Evolutionary conservation across 2,113 vertebrate genomes (phyloP), one percentile per base, ranked within the genome.

Genomic region (Pungitius pungitius): DNA sequence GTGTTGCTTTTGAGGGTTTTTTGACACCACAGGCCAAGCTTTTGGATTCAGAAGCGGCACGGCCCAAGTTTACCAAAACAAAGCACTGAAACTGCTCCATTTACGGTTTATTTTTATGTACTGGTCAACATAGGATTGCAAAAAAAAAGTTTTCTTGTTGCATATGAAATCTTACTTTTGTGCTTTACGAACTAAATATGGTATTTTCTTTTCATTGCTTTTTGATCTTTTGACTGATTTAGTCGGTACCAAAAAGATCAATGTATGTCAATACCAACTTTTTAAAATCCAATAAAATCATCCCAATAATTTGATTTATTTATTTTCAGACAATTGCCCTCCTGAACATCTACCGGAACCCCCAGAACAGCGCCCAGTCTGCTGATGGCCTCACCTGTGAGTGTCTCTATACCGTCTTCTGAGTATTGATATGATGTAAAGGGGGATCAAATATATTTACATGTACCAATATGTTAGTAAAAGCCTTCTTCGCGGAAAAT

Each of bases 291-390:
- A 37, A 67, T 39, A 9, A 49, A 63, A 54, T 58, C 3, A 40
- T 61, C 13, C 3, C 26, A 9, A 75, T 67, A 35, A 55, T 45
- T 2, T 35, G 9, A 81, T 12, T 49, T 84, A n/a, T n/a, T n/a
- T n/a, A n/a, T n/a, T n/a, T n/a, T n/a, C n/a, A 99, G 97, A 99
- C 97, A 65, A 98, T 99, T 95, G 97, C 97, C 89, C 96, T 99
- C 89, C 95, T 98, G 93, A 99, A 99, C 93, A 98, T 99, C 94
- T 99, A 99, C 95, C 93, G 97, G 92, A 99, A 99, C 94, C 97
- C 97, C 90, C 97, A 99, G 93, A 99, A 99, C 95, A 97, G 95
- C 92, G 97, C 96, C 87, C 97, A 99, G 95, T 98, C 97, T 93
- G 96, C 97, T 87, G 97, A 99, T 90, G 97, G 97, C 82, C 94